Evolutionary conservation across 2,888 invertebrate genomes (phyloP).

Genomic region (Ornithoptera priamus): DNA sequence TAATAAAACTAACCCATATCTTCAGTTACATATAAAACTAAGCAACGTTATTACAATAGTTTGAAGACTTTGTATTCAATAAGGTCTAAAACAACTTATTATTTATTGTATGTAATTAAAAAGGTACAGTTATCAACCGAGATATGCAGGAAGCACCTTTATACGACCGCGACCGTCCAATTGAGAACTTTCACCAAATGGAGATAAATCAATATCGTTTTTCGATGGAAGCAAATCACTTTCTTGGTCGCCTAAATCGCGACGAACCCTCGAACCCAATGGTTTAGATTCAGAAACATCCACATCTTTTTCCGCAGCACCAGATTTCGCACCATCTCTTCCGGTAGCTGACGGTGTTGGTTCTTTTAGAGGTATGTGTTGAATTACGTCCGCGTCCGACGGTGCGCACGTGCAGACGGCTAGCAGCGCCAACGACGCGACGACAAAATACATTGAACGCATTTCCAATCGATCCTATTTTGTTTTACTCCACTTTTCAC

Average conservation of each 20-base stretch:
- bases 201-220: conserved; percentile 58
- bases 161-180: conserved; percentile 64
- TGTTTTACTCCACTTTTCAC: conserved; percentile 40
- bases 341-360: conserved; percentile 73
- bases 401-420: conserved; percentile 67
- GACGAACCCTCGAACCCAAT: conserved; percentile 42
- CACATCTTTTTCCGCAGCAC: conserved; percentile 67
- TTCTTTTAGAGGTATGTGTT: conserved; percentile 66
- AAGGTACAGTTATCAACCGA: conserved; percentile 49
- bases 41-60: not conserved
- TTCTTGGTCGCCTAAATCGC: conserved; percentile 60
- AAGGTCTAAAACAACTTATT: not conserved
- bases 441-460: conserved; percentile 68
- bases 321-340: conserved; percentile 65
- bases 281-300: conserved; percentile 52
- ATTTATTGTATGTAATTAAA: not conserved
- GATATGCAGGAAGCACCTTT: conserved; percentile 67
- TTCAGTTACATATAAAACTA: not conserved
- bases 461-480: conserved; percentile 70
- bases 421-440: conserved; percentile 69
- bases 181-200: conserved; percentile 59
- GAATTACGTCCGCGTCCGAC: conserved; percentile 61
- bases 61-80: not conserved
- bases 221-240: conserved; percentile 64
- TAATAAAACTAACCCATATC: not conserved